Base-by-base conservation (phyloP, 2,888 invertebrate genomes). In the Steromphala cineraria region DNA sequence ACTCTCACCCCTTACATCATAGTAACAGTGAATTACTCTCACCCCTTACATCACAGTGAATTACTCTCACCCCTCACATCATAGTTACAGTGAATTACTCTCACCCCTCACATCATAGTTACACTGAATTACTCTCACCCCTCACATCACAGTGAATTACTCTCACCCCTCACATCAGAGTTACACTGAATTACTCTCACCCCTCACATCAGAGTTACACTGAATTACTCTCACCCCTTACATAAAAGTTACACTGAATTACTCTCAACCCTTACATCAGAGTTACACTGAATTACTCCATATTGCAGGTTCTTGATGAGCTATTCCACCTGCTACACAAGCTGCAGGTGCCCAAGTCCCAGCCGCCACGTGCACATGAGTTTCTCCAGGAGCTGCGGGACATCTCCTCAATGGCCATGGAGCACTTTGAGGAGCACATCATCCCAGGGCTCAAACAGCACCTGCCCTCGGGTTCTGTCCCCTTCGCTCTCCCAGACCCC, bases 391-490 rank as follows among this genome's bases (percentile, higher is more conserved):
- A 98, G 91, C 91, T 98, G 8, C 94, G 98, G 0, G 98, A 98
- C 89, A 97, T 98, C 84, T 98, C 98, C 53, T 97, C 97, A 82
- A 97, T 97, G 97, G 98, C 98, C 0, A 98, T 98, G 94, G 98
- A 98, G 91, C 97, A 98, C 93, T 98, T 98, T 92, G 98, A 98
- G 91, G 98, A 98, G 90, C 96, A 97, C 91, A 97, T 98, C 92
- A 98, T 98, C 93, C 97, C 98, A 31, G 75, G 81, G 2, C 82
- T 92, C 62, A 91, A 90, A 79, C 82, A 83, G n/a, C 87, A 87
- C 80, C 84, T 91, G 67, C 88, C 89, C 40, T 77, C 80, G 7
- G 75, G 80, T 10, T 21, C 62, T 15, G 40, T 80, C 17, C 21
- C 55, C 10, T 40, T 71, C 2, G 53, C 52, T 19, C 31, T 53